Base-by-base conservation (phyloP, 1,140 invertebrate species). In the Thaumatotibia leucotreta region DNA sequence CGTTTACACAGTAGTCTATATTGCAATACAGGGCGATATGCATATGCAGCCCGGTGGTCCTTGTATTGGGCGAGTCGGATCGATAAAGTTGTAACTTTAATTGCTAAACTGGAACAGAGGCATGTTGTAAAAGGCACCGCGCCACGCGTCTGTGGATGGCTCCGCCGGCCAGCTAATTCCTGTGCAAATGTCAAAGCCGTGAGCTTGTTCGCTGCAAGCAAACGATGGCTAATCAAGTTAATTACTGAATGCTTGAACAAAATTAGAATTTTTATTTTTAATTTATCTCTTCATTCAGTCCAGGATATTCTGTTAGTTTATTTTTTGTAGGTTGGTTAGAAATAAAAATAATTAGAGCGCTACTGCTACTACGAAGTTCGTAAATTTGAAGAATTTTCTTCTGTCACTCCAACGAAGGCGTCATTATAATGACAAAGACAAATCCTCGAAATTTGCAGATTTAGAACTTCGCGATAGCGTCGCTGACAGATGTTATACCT, bases 51-150 rank as follows among this genome's bases (percentile, higher is more conserved):
- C 66, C 75, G 83, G 83, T 86, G 82, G 84, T 86, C 85, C 73
- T 66, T 73, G 69, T 74, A 75, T 67, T 79, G 76, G 80, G 76
- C 69, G 81, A 79, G 76, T 70, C 77, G 83, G 79, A 85, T 87
- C 86, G 84, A 89, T 89, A 89, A 89, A 89, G 81, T 84, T 86
- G 86, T 87, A 80, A 81, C 76, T 86, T 89, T 89, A 88, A 89
- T 89, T 88, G 81, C 84, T 82, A 82, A 87, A 84, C 83, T 87
- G 84, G 87, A 83, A 82, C 75, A 70, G 74, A 76, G 69, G 73
- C 69, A 64, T 68, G 75, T 75, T 76, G 79, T 78, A 80, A 87
- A 83, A 80, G 82, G 75, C 62, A 76, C 84, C 85, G 84, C 84
- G 73, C 70, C 72, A 77, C 77, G 77, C 72, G 70, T n/a, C 72